A percentile compares a stretch with the other conserved stretches of the same genome.
These are phyloP conservation scores for Anticlea derivata DNA, from an alignment of 2,888 invertebrate genomes.

Conservation along the genomic window DNA sequence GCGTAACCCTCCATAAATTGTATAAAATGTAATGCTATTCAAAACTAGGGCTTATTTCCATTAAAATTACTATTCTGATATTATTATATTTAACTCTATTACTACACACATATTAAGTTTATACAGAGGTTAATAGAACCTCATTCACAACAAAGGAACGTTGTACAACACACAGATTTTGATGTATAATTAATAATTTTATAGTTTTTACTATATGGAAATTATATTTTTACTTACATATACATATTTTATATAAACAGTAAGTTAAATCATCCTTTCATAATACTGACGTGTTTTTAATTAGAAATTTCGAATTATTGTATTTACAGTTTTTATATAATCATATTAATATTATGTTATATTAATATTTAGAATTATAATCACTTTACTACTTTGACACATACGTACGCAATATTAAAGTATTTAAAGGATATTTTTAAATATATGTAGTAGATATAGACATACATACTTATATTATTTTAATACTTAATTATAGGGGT, in stretches of 20 bases:
- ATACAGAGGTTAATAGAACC: slow-evolving; percentile 66
- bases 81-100: slow-evolving; percentile 54
- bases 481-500: slow-evolving; percentile 32
- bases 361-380: slow-evolving; percentile 73
- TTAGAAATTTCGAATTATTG: slow-evolving; percentile 60
- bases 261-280: slow-evolving; percentile 53
- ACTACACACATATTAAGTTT: slow-evolving; percentile 63
- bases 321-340: slow-evolving; percentile 67
- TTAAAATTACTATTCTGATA: slow-evolving; percentile 47
- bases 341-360: slow-evolving; percentile 50
- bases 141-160: slow-evolving; percentile 73
- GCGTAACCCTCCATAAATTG: slow-evolving; percentile 59
- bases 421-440: slow-evolving; percentile 7
- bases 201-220: slow-evolving; percentile 26
- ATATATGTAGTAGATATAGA: slow-evolving; percentile 17
- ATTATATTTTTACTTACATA: slow-evolving; percentile 48
- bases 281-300: slow-evolving; percentile 65
- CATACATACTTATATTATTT: slow-evolving; percentile 33
- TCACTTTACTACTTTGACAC: slow-evolving; percentile 60
- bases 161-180: slow-evolving; percentile 67
- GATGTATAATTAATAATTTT: slow-evolving; percentile 45
- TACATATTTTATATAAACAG: slow-evolving; percentile 56
- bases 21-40: slow-evolving; percentile 61
- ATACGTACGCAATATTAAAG: slow-evolving; percentile 25
- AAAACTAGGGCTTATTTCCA: slow-evolving; percentile 54